phyloP scores from a whole-genome alignment of 1,140 invertebrate species.

The Pseudomyrmex dendroicus region DNA sequence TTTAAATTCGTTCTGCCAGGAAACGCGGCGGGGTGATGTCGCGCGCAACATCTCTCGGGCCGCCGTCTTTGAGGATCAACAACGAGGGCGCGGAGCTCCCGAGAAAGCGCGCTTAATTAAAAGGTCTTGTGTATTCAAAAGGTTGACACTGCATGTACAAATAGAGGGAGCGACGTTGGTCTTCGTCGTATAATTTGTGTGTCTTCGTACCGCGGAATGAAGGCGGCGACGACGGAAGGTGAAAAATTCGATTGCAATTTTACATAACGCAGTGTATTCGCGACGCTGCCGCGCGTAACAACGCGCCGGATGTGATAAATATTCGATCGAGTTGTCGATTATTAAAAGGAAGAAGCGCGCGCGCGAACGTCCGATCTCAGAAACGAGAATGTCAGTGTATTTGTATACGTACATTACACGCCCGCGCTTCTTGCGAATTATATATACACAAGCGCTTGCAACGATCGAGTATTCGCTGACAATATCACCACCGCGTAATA shows the following conservation, averaged over 20 bases:
- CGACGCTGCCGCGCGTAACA: background rate
- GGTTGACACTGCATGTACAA: slow-evolving; percentile 49
- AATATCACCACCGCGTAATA: background rate
- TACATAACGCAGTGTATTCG: background rate
- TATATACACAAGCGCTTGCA: background rate
- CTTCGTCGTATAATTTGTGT: slow-evolving; percentile 20
- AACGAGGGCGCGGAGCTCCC: background rate
- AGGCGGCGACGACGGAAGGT: too few relatives aligned
- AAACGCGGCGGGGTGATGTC: background rate
- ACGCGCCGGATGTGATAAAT: slow-evolving; percentile 13
- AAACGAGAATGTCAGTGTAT: background rate
- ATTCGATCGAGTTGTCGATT: background rate
- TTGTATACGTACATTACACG: background rate
- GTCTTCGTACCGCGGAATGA: background rate
- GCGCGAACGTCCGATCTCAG: background rate
- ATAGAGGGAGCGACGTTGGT: slow-evolving; percentile 25
- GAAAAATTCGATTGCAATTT: slow-evolving; percentile 27
- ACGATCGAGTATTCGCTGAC: background rate
- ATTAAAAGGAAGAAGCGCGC: background rate
- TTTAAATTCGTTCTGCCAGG: slow-evolving; percentile 66
- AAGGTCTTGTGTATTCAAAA: slow-evolving; percentile 65
- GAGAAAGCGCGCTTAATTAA: slow-evolving; percentile 65
- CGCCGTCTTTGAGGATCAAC: slow-evolving; percentile 34
- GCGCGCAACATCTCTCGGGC: background rate
- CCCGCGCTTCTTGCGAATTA: background rate